These are phyloP conservation scores for Musca domestica DNA, from an alignment of 1,140 invertebrate species.

Conservation along the genomic window DNA sequence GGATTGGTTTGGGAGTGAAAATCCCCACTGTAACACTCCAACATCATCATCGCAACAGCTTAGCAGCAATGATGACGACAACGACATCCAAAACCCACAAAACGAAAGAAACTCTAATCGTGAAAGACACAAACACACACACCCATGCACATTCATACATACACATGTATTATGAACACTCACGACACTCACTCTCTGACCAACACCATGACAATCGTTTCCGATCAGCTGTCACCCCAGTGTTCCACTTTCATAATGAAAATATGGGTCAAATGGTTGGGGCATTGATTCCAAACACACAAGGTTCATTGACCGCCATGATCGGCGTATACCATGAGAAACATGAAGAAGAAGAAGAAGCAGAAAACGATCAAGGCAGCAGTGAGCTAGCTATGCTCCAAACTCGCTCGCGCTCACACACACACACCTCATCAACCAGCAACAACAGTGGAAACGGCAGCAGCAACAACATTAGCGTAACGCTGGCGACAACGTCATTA, in stretches of 20 bases:
- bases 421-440: neutral
- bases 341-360: neutral
- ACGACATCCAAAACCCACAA: neutral
- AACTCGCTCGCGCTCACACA: neutral
- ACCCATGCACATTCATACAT: neutral
- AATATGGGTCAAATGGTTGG: conserved; percentile 33
- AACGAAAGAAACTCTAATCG: conserved; percentile 19
- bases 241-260: conserved; percentile 33
- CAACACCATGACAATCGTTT: conserved; percentile 19
- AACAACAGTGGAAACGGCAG: conserved; percentile 27
- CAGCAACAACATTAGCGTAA: conserved; percentile 24
- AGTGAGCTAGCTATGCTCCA: too few relatives aligned
- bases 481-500: conserved; percentile 20
- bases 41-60: neutral
- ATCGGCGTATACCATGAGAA: conserved; percentile 11
- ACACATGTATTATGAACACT: neutral
- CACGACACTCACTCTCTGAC: neutral
- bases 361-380: neutral
- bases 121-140: neutral
- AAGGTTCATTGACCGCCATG: conserved; percentile 27
- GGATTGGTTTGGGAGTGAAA: neutral
- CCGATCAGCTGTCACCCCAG: conserved; percentile 33
- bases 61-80: neutral
- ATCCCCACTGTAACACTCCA: too few relatives aligned
- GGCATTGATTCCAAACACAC: conserved; percentile 19